These are phyloP conservation scores for Procambarus virginalis DNA, from an alignment of 1,140 invertebrate species.

Conservation along the genomic window DNA sequence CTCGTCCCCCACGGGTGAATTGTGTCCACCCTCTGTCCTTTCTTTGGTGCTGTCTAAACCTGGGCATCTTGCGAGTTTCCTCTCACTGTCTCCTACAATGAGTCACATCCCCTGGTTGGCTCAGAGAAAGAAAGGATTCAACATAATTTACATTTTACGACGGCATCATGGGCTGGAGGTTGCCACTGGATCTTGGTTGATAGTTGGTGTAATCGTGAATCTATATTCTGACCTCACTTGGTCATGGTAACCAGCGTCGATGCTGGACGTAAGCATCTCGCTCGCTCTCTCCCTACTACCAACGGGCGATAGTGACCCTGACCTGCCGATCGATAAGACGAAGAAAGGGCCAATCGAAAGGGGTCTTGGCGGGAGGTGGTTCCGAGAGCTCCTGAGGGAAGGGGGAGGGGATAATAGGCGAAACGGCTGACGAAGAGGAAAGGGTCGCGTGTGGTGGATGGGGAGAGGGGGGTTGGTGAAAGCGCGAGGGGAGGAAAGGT, in stretches of 20 bases:
- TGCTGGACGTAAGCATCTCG: neutral
- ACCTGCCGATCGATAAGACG: conserved; percentile 47
- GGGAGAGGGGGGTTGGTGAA: neutral
- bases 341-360: conserved; percentile 63
- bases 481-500: neutral
- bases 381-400: conserved; percentile 41
- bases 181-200: neutral
- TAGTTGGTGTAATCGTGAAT: conserved; percentile 11
- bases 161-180: neutral
- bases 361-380: conserved; percentile 36
- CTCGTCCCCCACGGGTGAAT: neutral
- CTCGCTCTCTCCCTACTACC: neutral
- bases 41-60: neutral
- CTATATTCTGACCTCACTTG: conserved; percentile 10
- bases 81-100: neutral
- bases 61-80: neutral
- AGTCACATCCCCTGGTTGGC: conserved; percentile 2
- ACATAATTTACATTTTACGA: conserved; percentile 16
- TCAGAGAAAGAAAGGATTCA: conserved; percentile 7
- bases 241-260: neutral
- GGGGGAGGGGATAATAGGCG: conserved; percentile 59
- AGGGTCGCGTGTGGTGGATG: conserved; percentile 44
- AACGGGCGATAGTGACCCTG: conserved; percentile 39
- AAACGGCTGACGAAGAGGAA: conserved; percentile 60
- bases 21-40: too few species aligned